Base-by-base conservation (phyloP, 2,888 invertebrate genomes). In the Himalopsyche tibetana region DNA sequence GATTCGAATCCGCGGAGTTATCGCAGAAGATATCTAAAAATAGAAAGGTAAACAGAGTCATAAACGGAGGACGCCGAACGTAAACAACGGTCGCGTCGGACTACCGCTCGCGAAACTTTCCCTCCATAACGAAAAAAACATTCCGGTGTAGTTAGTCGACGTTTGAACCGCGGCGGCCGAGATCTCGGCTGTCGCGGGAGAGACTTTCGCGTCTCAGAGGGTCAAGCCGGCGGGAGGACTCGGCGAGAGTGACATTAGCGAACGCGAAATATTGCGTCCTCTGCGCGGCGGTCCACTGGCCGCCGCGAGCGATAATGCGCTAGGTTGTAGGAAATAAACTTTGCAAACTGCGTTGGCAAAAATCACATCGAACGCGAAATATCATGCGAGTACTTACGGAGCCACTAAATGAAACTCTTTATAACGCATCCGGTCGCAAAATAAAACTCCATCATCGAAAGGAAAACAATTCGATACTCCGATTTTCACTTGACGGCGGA, bases 221-320 rank as follows among this genome's bases (percentile, higher is more conserved):
- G 19, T 42, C 11, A 45, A 42, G 51, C 38, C 42, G 63, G 74
- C 79, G 55, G 42, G 74, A 56, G 63, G 80, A 40, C 55, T 36
- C 17, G n/a, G 69, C 56, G 83, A 81, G 81, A 51, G 74, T 82
- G 42, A 83, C 82, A 85, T 82, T 42, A 19, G 55, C n/a, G 79
- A 82, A 86, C 74, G 84, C 63, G 85, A 86, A 84, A 82, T 79
- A 51, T 82, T 17, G 74, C 55, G 82, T 83, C 69, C 56, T 55
- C 84, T 80, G 38, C 36, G 83, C 83, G 55, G 74, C 86, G 81
- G 82, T 80, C 79, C 45, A 82, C 74, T 90, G 91, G 91, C 91
- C 91, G 92, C 91, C 91, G 91, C 92, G 92, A 93, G 93, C 92
- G 93, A 92, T 93, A 87, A 93, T 92, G 93, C 92, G 92, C 92